A percentile compares a stretch with the other conserved stretches of the same genome.
Evolutionary conservation across 2,113 vertebrate species (phyloP).

Genomic region (Irena cyanogastra): DNA sequence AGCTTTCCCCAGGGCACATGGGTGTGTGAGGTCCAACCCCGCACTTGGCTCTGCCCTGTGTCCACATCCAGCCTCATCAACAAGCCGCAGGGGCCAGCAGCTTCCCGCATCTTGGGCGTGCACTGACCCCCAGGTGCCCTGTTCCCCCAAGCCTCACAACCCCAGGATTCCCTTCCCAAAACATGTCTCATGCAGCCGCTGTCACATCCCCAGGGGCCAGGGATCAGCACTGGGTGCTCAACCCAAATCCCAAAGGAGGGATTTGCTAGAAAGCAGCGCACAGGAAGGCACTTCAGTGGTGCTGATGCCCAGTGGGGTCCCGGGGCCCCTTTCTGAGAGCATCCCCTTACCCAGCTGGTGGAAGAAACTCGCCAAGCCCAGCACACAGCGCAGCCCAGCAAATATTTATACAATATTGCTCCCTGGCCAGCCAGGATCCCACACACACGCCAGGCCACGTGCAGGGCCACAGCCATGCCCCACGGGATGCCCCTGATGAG

Average conservation of each 20-base stretch:
- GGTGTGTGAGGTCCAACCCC: neutral
- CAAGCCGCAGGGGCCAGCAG: rapidly evolving
- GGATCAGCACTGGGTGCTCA: rapidly evolving
- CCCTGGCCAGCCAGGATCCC: neutral
- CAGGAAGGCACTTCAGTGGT: rapidly evolving
- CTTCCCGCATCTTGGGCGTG: neutral
- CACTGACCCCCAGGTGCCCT: neutral
- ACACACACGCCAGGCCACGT: neutral
- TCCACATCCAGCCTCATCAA: neutral
- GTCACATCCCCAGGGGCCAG: neutral
- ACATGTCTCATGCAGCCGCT: rapidly evolving
- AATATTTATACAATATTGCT: constrained; percentile 52
- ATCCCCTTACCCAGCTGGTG: neutral
- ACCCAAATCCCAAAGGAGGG: neutral
- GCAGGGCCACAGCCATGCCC: neutral
- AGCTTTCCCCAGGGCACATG: neutral
- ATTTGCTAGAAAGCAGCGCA: rapidly evolving
- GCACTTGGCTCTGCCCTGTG: rapidly evolving
- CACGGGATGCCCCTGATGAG: rapidly evolving
- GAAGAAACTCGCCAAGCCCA: neutral
- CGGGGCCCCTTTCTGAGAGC: neutral
- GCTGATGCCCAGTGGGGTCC: rapidly evolving
- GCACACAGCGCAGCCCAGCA: neutral
- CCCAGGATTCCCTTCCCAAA: neutral
- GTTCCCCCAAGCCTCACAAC: neutral